Evolutionary conservation across 2,797 vertebrate genomes (phyloP), one percentile per base, ranked within the genome.

Genomic region (Pantherophis vulpinus): DNA sequence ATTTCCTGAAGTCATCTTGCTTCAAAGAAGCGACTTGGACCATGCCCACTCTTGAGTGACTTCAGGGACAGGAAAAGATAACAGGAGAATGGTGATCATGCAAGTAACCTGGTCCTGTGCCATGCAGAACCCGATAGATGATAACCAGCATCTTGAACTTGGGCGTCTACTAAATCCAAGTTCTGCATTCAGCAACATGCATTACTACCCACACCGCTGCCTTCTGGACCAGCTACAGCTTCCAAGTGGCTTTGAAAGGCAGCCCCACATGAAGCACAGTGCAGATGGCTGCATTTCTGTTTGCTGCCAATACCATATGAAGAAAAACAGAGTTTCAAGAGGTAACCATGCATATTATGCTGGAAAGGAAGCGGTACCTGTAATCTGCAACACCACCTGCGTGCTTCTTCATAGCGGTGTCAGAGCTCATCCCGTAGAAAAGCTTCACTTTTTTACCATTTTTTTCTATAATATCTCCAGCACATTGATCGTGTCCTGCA

Each of bases 401-500:
- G 0, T 99, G 99, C 91, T 99, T 99, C 98, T 99, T 99, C 99
- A 99, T 99, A 93, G 99, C 99, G 0, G 98, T 99, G 94, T 99
- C 99, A 0, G 99, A 99, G 97, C 99, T 99, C 99, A 99, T 99
- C 91, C 99, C 99, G 0, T 99, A 99, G 97, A 99, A 99, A 0
- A 99, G 98, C 96, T 99, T 99, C 96, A 98, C 98, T 93, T 99
- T 99, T 97, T 98, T 99, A 88, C 99, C 99, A 0, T 99, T 98
- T 96, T 98, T 99, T 96, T 99, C 99, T 1, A 98, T 98, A 94
- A 99, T 91, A 79, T 99, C 98, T 16, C 99, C 99, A 0, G 98
- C 96, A 95, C 99, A 99, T 95, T 99, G 99, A 20, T 99, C 99
- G 4, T 99, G 99, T 37, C 99, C 99, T 0, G 99, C 99, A 32